A percentile compares a stretch with the other conserved stretches of the same genome.
phyloP scores from a whole-genome alignment of 2,113 vertebrate species.

The Takifugu bimaculatus region DNA sequence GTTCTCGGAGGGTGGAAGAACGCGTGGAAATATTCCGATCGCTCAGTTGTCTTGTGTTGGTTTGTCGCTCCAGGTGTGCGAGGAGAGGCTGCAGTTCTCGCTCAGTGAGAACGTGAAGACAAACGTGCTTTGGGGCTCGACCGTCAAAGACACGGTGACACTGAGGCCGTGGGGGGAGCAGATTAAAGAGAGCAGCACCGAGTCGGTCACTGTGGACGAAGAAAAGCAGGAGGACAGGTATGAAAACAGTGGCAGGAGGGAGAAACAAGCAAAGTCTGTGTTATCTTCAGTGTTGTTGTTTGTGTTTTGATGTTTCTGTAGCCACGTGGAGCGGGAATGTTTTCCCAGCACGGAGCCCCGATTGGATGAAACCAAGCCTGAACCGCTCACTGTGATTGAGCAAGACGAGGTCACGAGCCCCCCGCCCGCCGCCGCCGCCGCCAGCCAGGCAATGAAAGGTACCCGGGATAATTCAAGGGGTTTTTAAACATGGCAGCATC shows the following conservation, averaged over 20 bases:
- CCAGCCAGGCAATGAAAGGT: constrained; percentile 80
- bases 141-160: constrained; percentile 64
- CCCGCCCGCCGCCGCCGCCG: constrained; percentile 54
- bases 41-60: background rate
- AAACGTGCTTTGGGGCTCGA: constrained; percentile 79
- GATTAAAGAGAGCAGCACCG: constrained; percentile 44
- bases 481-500: too few relatives aligned
- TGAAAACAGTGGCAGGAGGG: background rate
- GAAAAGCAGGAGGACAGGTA: constrained; percentile 60
- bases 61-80: constrained; percentile 78
- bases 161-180: constrained; percentile 70
- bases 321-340: constrained; percentile 45
- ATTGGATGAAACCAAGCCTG: constrained; percentile 43
- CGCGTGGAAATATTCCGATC: too few relatives aligned
- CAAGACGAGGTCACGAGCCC: constrained; percentile 61
- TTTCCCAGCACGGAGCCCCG: constrained; percentile 15
- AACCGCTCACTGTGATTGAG: constrained; percentile 64
- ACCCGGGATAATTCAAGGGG: background rate
- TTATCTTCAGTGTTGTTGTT: background rate
- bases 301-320: constrained; percentile 29
- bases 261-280: background rate
- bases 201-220: constrained; percentile 34
- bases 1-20: background rate
- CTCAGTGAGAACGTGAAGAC: constrained; percentile 86
- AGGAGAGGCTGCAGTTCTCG: constrained; percentile 84